Conservation (phyloP, 2,797 vertebrate species). For the Benthosema pterotum region DNA sequence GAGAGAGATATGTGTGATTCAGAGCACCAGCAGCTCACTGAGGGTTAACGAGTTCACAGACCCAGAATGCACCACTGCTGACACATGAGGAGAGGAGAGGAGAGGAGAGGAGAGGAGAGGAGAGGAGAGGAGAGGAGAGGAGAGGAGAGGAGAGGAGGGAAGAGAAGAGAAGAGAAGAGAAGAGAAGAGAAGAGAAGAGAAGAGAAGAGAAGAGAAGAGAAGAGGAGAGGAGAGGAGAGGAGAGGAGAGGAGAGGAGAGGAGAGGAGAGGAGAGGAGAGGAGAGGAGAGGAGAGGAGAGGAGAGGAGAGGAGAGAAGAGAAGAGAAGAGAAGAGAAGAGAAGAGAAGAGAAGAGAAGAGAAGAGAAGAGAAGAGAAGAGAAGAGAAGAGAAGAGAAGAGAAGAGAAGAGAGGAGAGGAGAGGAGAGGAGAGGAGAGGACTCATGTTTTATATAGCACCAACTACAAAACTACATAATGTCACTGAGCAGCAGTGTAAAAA, state of each 20-base stretch:
- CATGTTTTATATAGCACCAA: too few species aligned
- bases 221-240: background rate
- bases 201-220: background rate
- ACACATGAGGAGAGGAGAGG: too few species aligned
- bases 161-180: conserved; percentile 10
- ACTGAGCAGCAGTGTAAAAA: too few species aligned
- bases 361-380: too few species aligned
- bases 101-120: conserved; percentile 2
- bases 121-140: conserved; percentile 20
- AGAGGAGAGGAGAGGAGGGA: background rate
- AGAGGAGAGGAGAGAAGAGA: background rate
- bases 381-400: too few species aligned
- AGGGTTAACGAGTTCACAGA: conserved; percentile 64
- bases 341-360: background rate
- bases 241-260: background rate
- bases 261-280: background rate
- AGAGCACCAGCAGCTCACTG: conserved; percentile 30
- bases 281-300: background rate
- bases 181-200: too few species aligned
- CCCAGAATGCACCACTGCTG: conserved; percentile 46
- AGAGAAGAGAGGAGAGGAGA: too few species aligned
- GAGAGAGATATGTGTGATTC: conserved; percentile 30
- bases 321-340: background rate
- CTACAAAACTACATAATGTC: too few species aligned
- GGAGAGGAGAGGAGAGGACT: too few species aligned